These are phyloP conservation scores for Phallusia fumigata DNA, from an alignment of 23 tunicate species.

Conservation along the genomic window DNA sequence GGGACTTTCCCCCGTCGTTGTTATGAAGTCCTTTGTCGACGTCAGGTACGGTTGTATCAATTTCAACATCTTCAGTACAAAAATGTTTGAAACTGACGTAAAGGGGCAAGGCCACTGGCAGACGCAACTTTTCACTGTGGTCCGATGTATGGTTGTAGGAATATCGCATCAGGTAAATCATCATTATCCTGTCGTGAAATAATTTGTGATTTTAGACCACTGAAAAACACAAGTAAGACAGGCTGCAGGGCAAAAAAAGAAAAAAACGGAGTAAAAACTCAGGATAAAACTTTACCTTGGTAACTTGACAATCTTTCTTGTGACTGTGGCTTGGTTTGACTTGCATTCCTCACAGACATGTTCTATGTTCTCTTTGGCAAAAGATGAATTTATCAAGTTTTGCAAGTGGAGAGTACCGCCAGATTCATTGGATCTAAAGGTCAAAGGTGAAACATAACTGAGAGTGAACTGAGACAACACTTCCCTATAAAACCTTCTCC, in stretches of 20 bases:
- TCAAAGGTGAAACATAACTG: no score
- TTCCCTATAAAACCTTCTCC: no score
- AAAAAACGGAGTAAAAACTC: no score
- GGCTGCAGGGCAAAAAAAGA: no score
- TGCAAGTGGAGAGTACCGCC: constrained; percentile 20
- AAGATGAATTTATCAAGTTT: constrained; percentile 32
- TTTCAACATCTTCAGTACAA: neutral
- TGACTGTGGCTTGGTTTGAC: constrained; percentile 30
- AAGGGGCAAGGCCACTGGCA: neutral
- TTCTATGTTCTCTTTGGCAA: constrained; percentile 36
- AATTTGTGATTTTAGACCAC: neutral
- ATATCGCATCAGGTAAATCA: constrained; percentile 47
- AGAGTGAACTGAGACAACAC: no score
- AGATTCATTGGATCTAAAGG: neutral
- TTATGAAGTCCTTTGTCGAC: neutral
- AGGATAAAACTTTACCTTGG: constrained; percentile 25
- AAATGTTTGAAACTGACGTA: neutral
- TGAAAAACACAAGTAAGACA: no score
- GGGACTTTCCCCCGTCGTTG: neutral
- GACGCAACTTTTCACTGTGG: neutral
- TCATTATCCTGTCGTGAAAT: constrained; percentile 24
- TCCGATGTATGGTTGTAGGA: constrained; percentile 38
- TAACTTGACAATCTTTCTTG: constrained; percentile 25
- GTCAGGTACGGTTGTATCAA: neutral
- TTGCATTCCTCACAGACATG: constrained; percentile 38